phyloP scores from a whole-genome alignment of 2,113 vertebrate species.

The Danionella cerebrum region DNA sequence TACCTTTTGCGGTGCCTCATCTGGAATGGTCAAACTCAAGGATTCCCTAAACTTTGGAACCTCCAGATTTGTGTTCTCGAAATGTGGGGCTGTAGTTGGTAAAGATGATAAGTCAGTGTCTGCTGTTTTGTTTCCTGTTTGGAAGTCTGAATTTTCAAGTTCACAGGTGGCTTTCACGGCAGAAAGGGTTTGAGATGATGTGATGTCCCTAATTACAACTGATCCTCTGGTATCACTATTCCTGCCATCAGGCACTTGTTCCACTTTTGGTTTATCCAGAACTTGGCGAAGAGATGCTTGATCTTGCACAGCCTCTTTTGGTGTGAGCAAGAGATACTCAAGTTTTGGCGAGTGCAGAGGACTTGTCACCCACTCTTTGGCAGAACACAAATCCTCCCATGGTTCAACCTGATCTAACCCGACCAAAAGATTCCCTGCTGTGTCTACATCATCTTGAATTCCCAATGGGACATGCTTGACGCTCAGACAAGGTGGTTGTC shows the following conservation, averaged over 20 bases:
- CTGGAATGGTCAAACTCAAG: conserved; percentile 28
- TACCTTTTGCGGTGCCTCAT: conserved; percentile 31
- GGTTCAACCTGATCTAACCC: conserved; percentile 85
- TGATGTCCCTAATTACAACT: not conserved
- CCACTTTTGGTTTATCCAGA: conserved; percentile 24
- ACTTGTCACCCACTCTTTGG: conserved; percentile 91
- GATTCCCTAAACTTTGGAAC: conserved; percentile 35
- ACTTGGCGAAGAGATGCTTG: conserved; percentile 21
- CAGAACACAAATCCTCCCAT: conserved; percentile 76
- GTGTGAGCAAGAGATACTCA: conserved; percentile 65
- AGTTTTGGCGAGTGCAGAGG: conserved; percentile 88
- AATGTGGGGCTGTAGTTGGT: conserved; percentile 18
- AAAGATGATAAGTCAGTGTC: conserved; percentile 10
- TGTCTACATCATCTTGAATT: conserved; percentile 73
- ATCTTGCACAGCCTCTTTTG: conserved; percentile 38
- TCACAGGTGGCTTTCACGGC: not conserved
- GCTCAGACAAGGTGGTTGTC: conserved; percentile 53
- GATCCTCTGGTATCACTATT: not conserved
- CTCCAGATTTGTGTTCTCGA: conserved; percentile 29
- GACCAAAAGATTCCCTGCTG: conserved; percentile 61
- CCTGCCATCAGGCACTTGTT: not conserved
- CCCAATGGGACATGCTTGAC: conserved; percentile 56
- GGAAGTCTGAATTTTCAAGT: not conserved
- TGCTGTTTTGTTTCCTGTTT: not conserved
- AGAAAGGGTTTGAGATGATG: conserved; percentile 5